phyloP scores from a whole-genome alignment of 2,113 vertebrate genomes.

The Monopterus albus region DNA sequence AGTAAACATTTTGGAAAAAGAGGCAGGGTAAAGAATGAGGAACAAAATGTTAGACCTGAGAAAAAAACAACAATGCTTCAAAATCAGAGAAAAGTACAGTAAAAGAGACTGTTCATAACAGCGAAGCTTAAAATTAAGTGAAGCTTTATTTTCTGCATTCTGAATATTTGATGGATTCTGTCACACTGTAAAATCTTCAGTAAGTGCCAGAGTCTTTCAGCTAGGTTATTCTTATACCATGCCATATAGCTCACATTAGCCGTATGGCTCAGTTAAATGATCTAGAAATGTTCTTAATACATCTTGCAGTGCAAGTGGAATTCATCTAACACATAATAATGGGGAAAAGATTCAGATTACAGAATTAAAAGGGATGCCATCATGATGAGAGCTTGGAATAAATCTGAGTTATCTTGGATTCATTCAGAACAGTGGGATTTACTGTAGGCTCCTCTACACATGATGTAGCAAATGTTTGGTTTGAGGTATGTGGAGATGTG shows the following conservation, averaged over 20 bases:
- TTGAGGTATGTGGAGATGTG: no score
- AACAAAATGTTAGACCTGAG: not conserved
- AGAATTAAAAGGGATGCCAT: no score
- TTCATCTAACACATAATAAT: not conserved
- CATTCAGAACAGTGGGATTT: no score
- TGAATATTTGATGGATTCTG: constrained; percentile 17
- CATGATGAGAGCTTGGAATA: no score
- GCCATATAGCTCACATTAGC: not conserved
- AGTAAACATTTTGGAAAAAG: not conserved
- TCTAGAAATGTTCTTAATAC: not conserved
- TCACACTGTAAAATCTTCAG: constrained; percentile 1
- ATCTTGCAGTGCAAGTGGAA: constrained; percentile 23
- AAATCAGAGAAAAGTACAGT: constrained; percentile 26
- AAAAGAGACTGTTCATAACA: no score
- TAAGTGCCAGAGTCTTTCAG: not conserved
- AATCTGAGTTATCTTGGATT: no score
- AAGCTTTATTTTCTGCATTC: constrained; percentile 26
- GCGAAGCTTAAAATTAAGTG: constrained; percentile 1
- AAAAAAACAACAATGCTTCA: constrained; percentile 11
- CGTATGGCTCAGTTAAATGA: constrained; percentile 11
- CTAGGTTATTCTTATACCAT: constrained; percentile 17
- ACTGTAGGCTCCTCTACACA: no score
- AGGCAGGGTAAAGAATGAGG: not conserved
- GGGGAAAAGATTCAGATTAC: constrained; percentile 1
- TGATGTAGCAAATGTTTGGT: no score